A percentile compares a stretch with the other conserved stretches of the same genome.
Conservation (phyloP, 1,140 invertebrate species). For the Periplaneta americana region DNA sequence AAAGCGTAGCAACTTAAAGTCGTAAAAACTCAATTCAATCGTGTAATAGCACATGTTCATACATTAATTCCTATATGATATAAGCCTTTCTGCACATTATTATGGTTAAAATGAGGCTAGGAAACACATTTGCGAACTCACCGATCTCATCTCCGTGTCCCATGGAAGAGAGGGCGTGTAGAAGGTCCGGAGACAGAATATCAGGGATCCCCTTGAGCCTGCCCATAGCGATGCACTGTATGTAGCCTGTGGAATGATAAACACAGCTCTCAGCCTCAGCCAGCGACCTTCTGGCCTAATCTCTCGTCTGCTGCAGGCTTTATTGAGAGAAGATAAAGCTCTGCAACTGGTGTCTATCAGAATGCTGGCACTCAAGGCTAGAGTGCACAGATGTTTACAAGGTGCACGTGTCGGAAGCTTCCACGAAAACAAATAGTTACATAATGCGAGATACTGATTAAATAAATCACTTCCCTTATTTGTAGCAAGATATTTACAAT, state of each 20-base stretch:
- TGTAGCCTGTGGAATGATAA: no score
- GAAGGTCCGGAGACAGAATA: background rate
- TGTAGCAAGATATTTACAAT: no score
- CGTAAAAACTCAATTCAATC: no score
- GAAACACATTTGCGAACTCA: background rate
- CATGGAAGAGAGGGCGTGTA: background rate
- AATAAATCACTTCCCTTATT: no score
- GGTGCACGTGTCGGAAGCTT: no score
- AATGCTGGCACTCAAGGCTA: background rate
- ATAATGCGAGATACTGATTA: no score
- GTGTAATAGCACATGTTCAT: no score
- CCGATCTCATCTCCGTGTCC: conserved; percentile 6
- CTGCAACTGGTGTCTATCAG: background rate
- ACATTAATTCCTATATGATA: no score
- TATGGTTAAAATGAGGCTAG: no score
- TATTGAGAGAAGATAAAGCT: background rate
- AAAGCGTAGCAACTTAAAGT: no score
- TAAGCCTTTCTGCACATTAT: no score
- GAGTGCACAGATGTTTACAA: background rate
- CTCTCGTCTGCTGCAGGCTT: background rate
- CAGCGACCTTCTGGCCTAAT: background rate
- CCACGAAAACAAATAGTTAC: no score
- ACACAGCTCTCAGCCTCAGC: background rate
- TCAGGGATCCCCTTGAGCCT: conserved; percentile 2
- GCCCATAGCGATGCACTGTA: background rate